A percentile compares a stretch with the other conserved stretches of the same genome.
These are phyloP conservation scores for Murina feae DNA, from an alignment of 2,113 vertebrate genomes.

Conservation along the genomic window DNA sequence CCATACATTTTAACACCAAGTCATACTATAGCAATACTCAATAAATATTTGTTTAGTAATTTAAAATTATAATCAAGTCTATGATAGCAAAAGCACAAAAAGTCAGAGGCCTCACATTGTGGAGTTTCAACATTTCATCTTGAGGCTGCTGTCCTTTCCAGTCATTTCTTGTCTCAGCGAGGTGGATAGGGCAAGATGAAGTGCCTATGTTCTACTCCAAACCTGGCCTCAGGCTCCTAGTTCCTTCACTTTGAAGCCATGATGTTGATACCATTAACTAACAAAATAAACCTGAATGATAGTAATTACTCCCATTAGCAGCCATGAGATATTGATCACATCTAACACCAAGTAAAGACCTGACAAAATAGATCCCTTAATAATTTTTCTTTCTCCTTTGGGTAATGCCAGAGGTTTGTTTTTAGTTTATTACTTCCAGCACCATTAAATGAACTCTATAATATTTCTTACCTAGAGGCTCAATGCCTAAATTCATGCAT, in stretches of 20 bases:
- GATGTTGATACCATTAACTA: neutral
- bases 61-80: neutral
- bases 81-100: neutral
- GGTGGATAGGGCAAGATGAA: rapidly evolving
- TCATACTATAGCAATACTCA: neutral
- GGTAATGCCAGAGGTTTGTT: neutral
- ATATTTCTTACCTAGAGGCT: neutral
- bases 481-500: too few species aligned
- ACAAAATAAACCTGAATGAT: neutral
- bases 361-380: neutral
- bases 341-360: neutral
- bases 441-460: neutral
- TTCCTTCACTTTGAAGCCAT: neutral
- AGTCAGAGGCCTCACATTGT: neutral
- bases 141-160: neutral
- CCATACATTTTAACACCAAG: neutral
- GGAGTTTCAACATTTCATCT: neutral
- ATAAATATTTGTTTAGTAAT: neutral
- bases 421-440: neutral
- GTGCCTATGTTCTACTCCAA: neutral
- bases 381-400: neutral
- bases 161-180: neutral
- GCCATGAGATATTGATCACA: neutral
- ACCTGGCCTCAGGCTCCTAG: neutral
- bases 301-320: neutral